These are phyloP conservation scores for Amblyopsis hoosieri DNA, from an alignment of 2,797 vertebrate species.

Conservation along the genomic window DNA sequence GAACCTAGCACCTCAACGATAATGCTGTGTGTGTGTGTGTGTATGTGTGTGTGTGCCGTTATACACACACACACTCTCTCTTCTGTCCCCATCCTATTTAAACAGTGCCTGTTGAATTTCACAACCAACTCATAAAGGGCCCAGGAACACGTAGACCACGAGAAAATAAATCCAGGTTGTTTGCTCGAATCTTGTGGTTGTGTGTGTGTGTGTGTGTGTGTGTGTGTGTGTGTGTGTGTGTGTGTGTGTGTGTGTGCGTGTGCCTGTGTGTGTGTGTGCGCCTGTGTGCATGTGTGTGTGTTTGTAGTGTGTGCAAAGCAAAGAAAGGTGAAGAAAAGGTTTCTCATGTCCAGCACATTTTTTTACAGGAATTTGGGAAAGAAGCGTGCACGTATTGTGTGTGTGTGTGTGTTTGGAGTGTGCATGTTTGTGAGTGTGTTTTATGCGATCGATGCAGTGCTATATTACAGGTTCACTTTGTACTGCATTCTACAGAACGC, in stretches of 20 bases:
- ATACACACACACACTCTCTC: conserved; percentile 32
- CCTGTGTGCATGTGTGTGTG: background rate
- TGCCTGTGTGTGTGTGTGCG: conserved; percentile 52
- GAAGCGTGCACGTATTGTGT: no score
- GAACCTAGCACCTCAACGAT: conserved; percentile 53
- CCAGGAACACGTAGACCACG: conserved; percentile 46
- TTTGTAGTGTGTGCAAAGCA: conserved; percentile 71
- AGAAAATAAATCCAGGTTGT: conserved; percentile 64
- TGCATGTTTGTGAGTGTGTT: background rate
- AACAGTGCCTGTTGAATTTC: conserved; percentile 80
- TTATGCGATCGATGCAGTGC: no score
- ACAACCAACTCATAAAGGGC: conserved; percentile 74
- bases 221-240: conserved; percentile 12
- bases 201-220: conserved; percentile 63
- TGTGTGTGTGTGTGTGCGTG: conserved; percentile 66
- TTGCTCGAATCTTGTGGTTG: conserved; percentile 53
- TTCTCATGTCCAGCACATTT: conserved; percentile 57
- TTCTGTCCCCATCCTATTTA: conserved; percentile 63
- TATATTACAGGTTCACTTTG: no score
- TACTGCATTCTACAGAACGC: no score
- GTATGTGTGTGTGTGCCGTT: conserved; percentile 21
- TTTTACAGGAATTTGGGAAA: no score
- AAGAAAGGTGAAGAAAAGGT: conserved; percentile 67
- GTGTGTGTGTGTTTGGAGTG: conserved; percentile 39
- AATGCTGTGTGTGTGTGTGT: conserved; percentile 39